These are phyloP conservation scores for Macropis europaea DNA, from an alignment of 2,888 invertebrate species.

Conservation along the genomic window DNA sequence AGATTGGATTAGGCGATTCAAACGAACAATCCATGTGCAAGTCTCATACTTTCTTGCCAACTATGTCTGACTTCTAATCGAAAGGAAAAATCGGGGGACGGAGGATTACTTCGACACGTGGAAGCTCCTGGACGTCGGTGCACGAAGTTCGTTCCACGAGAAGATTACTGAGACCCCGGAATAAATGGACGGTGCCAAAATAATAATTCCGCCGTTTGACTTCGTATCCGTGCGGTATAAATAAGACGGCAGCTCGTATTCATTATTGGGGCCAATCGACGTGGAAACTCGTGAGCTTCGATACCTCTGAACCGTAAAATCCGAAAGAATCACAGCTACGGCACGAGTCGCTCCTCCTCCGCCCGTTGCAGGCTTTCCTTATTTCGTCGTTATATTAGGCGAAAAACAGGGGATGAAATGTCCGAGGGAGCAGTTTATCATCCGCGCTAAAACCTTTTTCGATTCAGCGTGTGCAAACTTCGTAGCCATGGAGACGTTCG, in stretches of 20 bases:
- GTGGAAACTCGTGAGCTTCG: conserved; percentile 45
- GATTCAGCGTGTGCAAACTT: conserved; percentile 56
- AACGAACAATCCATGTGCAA: no score
- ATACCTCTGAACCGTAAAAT: conserved; percentile 66
- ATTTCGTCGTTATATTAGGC: conserved; percentile 57
- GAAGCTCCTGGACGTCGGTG: not conserved
- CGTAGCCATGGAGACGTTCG: conserved; percentile 35
- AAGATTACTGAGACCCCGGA: conserved; percentile 12
- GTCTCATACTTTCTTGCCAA: no score
- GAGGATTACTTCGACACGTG: conserved; percentile 12
- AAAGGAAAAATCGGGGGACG: not conserved
- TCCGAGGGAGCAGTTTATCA: conserved; percentile 48
- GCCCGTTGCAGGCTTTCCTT: conserved; percentile 44
- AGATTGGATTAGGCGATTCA: no score
- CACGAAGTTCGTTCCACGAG: not conserved
- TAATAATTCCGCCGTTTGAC: conserved; percentile 41
- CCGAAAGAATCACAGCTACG: conserved; percentile 70
- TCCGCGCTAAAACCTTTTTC: conserved; percentile 37
- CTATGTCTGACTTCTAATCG: not conserved
- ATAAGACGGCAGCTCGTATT: conserved; percentile 43
- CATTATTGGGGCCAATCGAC: conserved; percentile 51
- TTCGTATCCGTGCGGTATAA: conserved; percentile 34
- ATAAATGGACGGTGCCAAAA: conserved; percentile 38
- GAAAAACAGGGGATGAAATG: conserved; percentile 34
- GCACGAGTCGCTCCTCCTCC: conserved; percentile 58